Conservation (phyloP, 2,113 vertebrate species). For the Chlorocebus sabaeus region DNA sequence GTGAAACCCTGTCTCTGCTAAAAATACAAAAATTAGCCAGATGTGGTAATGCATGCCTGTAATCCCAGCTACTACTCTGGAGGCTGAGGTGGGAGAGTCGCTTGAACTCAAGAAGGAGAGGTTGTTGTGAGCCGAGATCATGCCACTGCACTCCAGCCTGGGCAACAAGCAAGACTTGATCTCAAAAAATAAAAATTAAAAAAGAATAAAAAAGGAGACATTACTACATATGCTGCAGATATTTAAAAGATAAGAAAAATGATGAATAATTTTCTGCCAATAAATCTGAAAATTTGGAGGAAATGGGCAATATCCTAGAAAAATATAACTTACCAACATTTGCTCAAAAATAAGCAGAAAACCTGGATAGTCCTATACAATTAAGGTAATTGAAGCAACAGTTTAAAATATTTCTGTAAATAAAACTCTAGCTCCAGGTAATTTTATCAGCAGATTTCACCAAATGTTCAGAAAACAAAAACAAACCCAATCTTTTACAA, state of each 20-base stretch:
- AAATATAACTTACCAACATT: neutral
- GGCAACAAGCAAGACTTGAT: no score
- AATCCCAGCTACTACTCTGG: no score
- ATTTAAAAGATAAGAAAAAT: neutral
- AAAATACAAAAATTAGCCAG: no score
- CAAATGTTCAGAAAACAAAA: neutral
- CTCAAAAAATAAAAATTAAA: neutral
- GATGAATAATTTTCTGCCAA: neutral
- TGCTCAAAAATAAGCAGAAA: conserved; percentile 9
- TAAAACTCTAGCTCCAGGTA: neutral
- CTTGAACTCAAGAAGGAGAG: no score
- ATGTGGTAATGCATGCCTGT: no score
- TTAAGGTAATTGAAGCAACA: neutral
- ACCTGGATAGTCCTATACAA: neutral
- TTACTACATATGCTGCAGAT: neutral
- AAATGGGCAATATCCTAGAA: conserved; percentile 5
- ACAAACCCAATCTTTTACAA: neutral
- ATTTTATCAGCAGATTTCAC: neutral
- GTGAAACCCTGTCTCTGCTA: no score
- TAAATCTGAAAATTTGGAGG: conserved; percentile 12
- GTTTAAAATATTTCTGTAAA: neutral
- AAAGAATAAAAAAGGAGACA: neutral
- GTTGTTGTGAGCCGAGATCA: no score
- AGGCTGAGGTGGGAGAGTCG: no score
- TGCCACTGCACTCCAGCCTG: no score